These are phyloP conservation scores for Limnephilus lunatus DNA, from an alignment of 2,888 invertebrate species.

Conservation along the genomic window DNA sequence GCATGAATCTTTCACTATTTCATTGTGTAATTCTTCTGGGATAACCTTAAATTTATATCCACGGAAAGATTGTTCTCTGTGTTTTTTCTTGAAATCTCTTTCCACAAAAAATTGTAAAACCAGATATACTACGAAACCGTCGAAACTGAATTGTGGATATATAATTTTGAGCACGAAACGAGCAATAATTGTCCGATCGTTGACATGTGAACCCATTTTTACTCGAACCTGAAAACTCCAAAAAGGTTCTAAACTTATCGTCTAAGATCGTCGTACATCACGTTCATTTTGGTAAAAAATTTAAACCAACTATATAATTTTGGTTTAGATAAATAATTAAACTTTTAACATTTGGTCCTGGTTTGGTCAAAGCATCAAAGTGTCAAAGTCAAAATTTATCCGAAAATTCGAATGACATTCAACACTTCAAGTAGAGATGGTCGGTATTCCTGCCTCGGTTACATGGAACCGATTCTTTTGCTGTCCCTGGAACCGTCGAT, in stretches of 20 bases:
- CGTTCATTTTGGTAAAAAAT: not conserved
- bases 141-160: slow-evolving; percentile 57
- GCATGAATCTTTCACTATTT: slow-evolving; percentile 34
- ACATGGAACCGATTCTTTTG: too few species aligned
- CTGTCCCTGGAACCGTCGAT: too few species aligned
- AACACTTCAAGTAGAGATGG: too few species aligned
- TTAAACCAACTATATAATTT: not conserved
- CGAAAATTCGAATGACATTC: too few species aligned
- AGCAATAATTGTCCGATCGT: not conserved
- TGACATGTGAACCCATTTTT: not conserved
- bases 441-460: too few species aligned
- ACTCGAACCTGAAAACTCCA: not conserved
- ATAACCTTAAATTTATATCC: slow-evolving; percentile 58
- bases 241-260: not conserved
- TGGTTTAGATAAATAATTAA: not conserved
- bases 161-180: slow-evolving; percentile 55
- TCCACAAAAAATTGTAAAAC: slow-evolving; percentile 53
- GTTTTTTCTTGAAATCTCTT: slow-evolving; percentile 48
- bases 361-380: too few species aligned
- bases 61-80: slow-evolving; percentile 39
- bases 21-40: slow-evolving; percentile 57
- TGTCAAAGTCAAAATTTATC: too few species aligned
- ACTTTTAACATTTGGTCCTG: not conserved
- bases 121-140: slow-evolving; percentile 59
- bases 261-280: not conserved